Conservation (phyloP, 2,113 vertebrate species). For the Pteropus alecto region DNA sequence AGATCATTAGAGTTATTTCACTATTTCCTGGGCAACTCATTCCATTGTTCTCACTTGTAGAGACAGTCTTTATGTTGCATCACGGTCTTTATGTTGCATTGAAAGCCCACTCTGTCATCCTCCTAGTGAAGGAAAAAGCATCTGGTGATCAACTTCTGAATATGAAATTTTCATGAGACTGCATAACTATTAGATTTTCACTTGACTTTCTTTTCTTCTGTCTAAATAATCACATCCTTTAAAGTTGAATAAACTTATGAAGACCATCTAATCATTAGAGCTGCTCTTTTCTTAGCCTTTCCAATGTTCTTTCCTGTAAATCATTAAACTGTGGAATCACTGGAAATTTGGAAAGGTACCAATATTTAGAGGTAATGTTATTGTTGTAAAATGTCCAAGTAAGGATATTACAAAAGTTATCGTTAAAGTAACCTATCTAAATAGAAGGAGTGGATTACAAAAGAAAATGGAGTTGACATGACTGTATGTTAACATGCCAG, state of each 20-base stretch:
- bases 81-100: slow-evolving; percentile 7
- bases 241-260: not conserved
- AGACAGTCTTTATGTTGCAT: not conserved
- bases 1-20: slow-evolving; percentile 51
- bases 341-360: slow-evolving; percentile 6
- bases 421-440: slow-evolving; percentile 26
- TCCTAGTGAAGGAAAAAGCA: not conserved
- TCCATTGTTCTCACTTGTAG: slow-evolving; percentile 23
- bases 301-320: slow-evolving; percentile 25
- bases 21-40: slow-evolving; percentile 52
- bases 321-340: slow-evolving; percentile 18
- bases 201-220: slow-evolving; percentile 24
- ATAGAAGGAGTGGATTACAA: slow-evolving; percentile 25
- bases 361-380: slow-evolving; percentile 25
- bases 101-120: slow-evolving; percentile 16
- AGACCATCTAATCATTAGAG: not conserved
- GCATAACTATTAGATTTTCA: not conserved
- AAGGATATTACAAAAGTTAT: slow-evolving; percentile 36
- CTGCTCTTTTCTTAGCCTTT: not conserved
- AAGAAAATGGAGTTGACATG: slow-evolving; percentile 58
- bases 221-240: slow-evolving; percentile 37
- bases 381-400: slow-evolving; percentile 18
- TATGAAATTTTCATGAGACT: not conserved
- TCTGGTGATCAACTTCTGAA: not conserved
- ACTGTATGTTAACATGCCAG: slow-evolving; percentile 27